Evolutionary conservation across 1,140 invertebrate genomes (phyloP), one percentile per base, ranked within the genome.

Genomic region (Cherax quadricarinatus): DNA sequence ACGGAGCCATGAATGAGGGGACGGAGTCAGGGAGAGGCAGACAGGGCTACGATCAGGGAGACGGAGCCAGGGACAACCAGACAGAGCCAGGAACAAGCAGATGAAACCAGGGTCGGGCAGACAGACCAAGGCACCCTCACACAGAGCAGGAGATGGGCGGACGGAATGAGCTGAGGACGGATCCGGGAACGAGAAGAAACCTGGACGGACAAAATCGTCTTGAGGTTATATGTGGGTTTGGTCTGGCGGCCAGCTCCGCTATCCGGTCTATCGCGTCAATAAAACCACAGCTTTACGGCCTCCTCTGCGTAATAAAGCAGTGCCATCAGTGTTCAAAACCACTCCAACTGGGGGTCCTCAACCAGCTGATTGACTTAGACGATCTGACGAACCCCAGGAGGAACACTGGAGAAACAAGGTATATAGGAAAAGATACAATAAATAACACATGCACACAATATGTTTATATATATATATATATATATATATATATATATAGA

Each of bases 271-370:
- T 87, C 85, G 10, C 62, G 41, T 49, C 48, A 49, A 87, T 87
- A 87, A 86, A 87, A 87, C 85, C 66, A n/a, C 41, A n/a, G 70
- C 70, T 87, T 87, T 87, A 87, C 70, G 5, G 70, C 51, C 70
- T 51, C 62, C 18, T 53, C 62, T 30, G n/a, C 70, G 85, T 78
- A 73, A 73, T 87, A 73, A 87, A 87, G 12, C 49, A 24, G 48
- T 49, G 85, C 85, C 30, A 87, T 87, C 70, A 87, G 85, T 78
- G 70, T 87, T 48, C 70, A 87, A 78, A 53, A 53, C 70, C 62
- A 73, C 70, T 73, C 51, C 48, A 51, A 78, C 66, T 75, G 30
- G 66, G n/a, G 84, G 60, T 86, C 84, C 84, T 86, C 57, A 51
- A 81, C 16, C 5, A 57, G 4, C 83, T 86, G 83, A 86, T 86